These are phyloP conservation scores for Perizoma affinitatum DNA, from an alignment of 2,888 invertebrate genomes.

Conservation along the genomic window DNA sequence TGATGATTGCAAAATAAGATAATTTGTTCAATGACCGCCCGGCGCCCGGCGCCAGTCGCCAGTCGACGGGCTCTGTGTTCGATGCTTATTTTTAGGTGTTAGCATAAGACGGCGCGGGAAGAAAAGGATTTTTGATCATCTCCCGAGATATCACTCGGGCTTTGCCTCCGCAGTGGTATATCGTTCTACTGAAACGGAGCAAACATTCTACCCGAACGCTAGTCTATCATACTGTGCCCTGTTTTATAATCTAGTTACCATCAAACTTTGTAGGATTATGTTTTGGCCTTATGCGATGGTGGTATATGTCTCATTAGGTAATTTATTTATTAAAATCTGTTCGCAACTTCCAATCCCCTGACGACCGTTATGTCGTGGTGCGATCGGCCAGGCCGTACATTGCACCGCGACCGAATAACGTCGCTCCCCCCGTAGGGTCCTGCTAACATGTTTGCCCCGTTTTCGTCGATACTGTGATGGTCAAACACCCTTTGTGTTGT, in stretches of 20 bases:
- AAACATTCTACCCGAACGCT: conserved; percentile 60
- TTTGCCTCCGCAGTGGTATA: conserved; percentile 68
- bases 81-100: conserved; percentile 82
- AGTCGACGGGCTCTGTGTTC: conserved; percentile 67
- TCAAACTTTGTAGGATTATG: conserved; percentile 20
- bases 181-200: conserved; percentile 80
- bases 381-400: conserved; percentile 8
- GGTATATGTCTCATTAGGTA: conserved; percentile 10
- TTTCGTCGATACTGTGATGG: conserved; percentile 84
- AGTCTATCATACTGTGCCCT: conserved; percentile 5
- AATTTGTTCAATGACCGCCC: conserved; percentile 79
- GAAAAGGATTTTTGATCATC: conserved; percentile 89
- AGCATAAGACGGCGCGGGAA: conserved; percentile 72
- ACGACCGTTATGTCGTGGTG: conserved; percentile 24
- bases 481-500: conserved; percentile 90
- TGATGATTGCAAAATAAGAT: conserved; percentile 65
- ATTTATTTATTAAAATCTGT: not conserved
- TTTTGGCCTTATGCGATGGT: conserved; percentile 14
- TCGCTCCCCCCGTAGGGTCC: conserved; percentile 34
- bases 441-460: conserved; percentile 77
- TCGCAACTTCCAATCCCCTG: not conserved
- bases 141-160: conserved; percentile 72
- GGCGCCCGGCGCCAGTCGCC: conserved; percentile 60
- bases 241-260: conserved; percentile 41
- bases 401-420: conserved; percentile 20